Evolutionary conservation across 92 coral and sea anemone genomes (phyloP), one percentile per base, ranked within the genome.

Genomic region (Virgularia gustaviana): DNA sequence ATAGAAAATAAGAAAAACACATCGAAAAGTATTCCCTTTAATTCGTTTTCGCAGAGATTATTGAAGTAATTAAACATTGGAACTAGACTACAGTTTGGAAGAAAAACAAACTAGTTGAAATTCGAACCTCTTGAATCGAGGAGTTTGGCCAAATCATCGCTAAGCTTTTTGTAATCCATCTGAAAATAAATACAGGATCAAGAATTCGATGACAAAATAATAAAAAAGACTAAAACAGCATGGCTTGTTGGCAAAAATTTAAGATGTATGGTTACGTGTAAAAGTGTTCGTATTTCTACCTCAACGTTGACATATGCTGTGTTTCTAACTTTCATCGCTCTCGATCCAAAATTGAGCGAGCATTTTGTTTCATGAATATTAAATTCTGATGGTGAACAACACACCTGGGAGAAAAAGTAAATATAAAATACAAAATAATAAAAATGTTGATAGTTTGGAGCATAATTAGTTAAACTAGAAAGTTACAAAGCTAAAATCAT

Each of bases 301-400:
- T 94, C 99, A 20, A 94, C 91, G 66, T 94, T 94, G 63, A 94
- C 86, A 47, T 90, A 94, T 2, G 99, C 99, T 15, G 96, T 89
- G 25, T 90, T 94, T 3, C 90, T 90, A 44, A 94, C 88, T 86
- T 94, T 94, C 99, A 94, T 94, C 27, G 99, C 99, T 37, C 99
- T 83, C 0, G 94, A 90, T 28, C 99, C 99, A 78, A 94, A 94
- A 52, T 73, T 79, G 29, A 94, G 62, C 16, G 99, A 82, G 35
- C 94, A 83, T 49, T 94, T 94, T 19, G 99, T 94, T 61, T 94
- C 99, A 57, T 91, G 90, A 8, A 94, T 90, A 29, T 94, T 90
- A 28, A 82, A 43, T 75, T 85, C 86, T 20, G 96, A 81, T 0
- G 99, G 99, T 0, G 99, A 88, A 15, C 90, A 96, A 78, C 99